Base-by-base conservation (phyloP, 1,140 invertebrate species). In the Pantala flavescens region DNA sequence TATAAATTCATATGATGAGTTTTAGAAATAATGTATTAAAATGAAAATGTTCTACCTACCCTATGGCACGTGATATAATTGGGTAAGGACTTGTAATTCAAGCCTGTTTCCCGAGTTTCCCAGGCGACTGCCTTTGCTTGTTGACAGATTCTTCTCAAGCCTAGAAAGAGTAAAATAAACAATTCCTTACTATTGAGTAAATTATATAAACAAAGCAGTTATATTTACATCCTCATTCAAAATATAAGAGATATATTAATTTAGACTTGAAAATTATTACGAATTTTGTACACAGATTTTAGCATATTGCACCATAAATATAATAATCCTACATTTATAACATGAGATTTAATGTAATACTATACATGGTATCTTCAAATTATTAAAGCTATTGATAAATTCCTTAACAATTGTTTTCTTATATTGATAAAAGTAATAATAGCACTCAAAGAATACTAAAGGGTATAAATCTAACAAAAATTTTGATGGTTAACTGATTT, bases 61-160 rank as follows among this genome's bases (percentile, higher is more conserved):
- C 87, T 91, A 93, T 71, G 91, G 91, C 73, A 92, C 91, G 90
- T 92, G 90, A 82, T 92, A 90, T 75, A 93, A 85, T 81, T 90
- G 89, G 49, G 91, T 91, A 24, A 93, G 86, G 21, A 93, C 91
- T 81, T 90, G 85, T 79, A 92, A 86, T 86, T 93, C 91, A 81
- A 92, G 83, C 63, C 88, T 85, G 84, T 93, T 93, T 79, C 90
- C 91, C 81, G 89, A 86, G 83, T 92, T 92, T 78, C 89, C 91
- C 75, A 88, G 85, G 76, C 90, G 85, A 81, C 90, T 92, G 73
- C 90, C 91, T 85, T 91, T 91, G 76, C 86, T 85, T 76, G 89
- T 90, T 77, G 84, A 82, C 76, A 92, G 85, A 83, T 91, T 90
- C 85, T 90, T 90, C 76, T 87, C 87, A 80, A 91, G 87, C 82